These are phyloP conservation scores for Hucho hucho DNA, from an alignment of 2,113 vertebrate species.

Conservation along the genomic window DNA sequence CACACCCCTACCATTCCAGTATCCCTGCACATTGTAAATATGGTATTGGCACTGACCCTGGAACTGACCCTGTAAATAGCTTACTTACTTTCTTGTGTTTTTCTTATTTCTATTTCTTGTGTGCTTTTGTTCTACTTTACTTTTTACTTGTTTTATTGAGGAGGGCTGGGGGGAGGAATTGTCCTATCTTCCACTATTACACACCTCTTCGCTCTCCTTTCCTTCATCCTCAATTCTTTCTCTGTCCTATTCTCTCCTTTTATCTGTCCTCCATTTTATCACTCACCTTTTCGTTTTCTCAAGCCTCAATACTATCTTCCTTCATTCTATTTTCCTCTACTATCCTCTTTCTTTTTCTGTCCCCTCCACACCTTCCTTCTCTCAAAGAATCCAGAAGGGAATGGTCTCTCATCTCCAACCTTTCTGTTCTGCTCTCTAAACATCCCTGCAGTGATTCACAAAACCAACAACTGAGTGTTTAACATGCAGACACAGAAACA, in stretches of 20 bases:
- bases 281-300: not conserved
- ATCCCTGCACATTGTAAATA: too few relatives aligned
- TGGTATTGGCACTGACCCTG: too few relatives aligned
- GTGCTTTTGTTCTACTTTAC: constrained; percentile 15
- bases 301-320: not conserved
- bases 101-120: constrained; percentile 37
- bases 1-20: too few relatives aligned
- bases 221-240: constrained; percentile 21
- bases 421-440: constrained; percentile 14
- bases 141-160: constrained; percentile 29
- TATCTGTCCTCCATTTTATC: constrained; percentile 28
- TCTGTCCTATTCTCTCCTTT: constrained; percentile 31
- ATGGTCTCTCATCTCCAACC: not conserved
- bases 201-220: constrained; percentile 42
- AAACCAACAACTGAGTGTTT: constrained; percentile 61
- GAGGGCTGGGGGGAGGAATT: constrained; percentile 51
- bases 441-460: constrained; percentile 59
- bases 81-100: too few relatives aligned
- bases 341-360: not conserved
- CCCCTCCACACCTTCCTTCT: not conserved
- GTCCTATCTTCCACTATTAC: constrained; percentile 47
- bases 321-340: constrained; percentile 26
- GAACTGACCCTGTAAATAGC: too few relatives aligned
- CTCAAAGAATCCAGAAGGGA: not conserved
- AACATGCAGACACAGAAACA: too few relatives aligned